Evolutionary conservation across 1,140 invertebrate genomes (phyloP), one percentile per base, ranked within the genome.

Genomic region (Coelopa frigida): DNA sequence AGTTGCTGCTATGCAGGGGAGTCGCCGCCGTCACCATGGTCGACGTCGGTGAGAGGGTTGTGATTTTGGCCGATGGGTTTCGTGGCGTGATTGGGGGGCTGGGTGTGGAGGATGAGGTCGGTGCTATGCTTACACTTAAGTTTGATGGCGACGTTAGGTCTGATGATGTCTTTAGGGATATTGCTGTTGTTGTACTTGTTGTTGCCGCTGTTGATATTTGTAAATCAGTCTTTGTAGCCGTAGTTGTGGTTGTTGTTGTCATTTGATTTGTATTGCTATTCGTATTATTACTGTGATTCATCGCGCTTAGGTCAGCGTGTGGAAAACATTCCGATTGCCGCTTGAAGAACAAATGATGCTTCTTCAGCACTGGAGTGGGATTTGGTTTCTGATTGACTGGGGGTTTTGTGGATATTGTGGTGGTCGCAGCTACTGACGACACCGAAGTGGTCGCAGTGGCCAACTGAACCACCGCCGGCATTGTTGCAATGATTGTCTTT

Each of bases 271-370:
- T 20, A 18, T 26, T 11, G 21, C 31, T 42, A 14, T 7, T 42
- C 18, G 31, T 42, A 38, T 37, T 40, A 11, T 47, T 47, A 27
- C 10, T 51, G n/a, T 43, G 51, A 56, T 54, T 67, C 56, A 58
- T 52, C 43, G 53, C 51, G 59, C 56, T 57, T 40, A 59, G 53
- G 48, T 67, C 63, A 41, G 53, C 58, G 38, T 63, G 56, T 12
- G 63, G 63, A 57, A 67, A 67, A 38, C 55, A 53, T 31, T 66
- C 62, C 29, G 62, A 66, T 54, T 68, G 65, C 46, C 66, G 52
- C 52, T 66, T 68, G 32, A 57, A 64, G 43, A 56, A 68, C 44
- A 68, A 53, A 53, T 66, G 65, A 53, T 68, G 66, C 41, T 68
- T 68, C 46, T 68, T 68, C 8, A 68, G 44, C 4, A 56, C 64